A percentile compares a stretch with the other conserved stretches of the same genome.
Conservation (phyloP, 2,888 invertebrate genomes). For the Yponomeuta evonymella region DNA sequence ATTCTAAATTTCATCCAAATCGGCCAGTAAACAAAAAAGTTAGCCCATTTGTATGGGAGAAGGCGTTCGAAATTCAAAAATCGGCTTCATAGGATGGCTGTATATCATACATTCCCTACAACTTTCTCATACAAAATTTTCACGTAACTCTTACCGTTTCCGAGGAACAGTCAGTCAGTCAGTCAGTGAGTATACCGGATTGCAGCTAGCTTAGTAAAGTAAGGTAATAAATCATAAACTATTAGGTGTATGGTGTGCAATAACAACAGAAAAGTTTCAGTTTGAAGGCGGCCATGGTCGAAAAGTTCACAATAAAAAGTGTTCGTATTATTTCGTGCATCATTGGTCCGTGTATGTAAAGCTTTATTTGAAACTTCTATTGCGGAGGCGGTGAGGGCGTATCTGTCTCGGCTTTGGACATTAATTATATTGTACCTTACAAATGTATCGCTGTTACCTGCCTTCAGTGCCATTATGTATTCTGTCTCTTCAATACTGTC, state of each 20-base stretch:
- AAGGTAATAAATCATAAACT: not conserved
- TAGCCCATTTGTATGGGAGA: too few species aligned
- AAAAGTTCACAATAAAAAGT: not conserved
- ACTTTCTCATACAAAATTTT: too few species aligned
- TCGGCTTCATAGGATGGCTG: too few species aligned
- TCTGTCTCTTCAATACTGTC: not conserved
- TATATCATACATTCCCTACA: too few species aligned
- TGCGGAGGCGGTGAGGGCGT: conserved; percentile 39
- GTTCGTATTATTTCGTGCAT: conserved; percentile 17
- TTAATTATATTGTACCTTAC: conserved; percentile 36
- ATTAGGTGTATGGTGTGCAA: not conserved
- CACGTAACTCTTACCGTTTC: too few species aligned
- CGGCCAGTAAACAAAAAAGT: too few species aligned
- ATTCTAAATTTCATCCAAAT: too few species aligned
- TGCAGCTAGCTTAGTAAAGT: too few species aligned
- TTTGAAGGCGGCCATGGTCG: not conserved
- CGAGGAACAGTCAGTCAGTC: too few species aligned
- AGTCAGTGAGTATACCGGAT: too few species aligned
- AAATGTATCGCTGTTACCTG: conserved; percentile 36
- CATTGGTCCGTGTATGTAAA: conserved; percentile 17
- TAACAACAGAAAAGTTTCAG: not conserved
- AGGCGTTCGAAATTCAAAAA: too few species aligned
- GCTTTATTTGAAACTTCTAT: conserved; percentile 30
- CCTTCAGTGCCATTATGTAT: conserved; percentile 21
- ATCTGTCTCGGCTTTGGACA: conserved; percentile 33